Evolutionary conservation across 2,797 vertebrate species (phyloP), one percentile per base, ranked within the genome.

Genomic region (Sebastes wilsoni): DNA sequence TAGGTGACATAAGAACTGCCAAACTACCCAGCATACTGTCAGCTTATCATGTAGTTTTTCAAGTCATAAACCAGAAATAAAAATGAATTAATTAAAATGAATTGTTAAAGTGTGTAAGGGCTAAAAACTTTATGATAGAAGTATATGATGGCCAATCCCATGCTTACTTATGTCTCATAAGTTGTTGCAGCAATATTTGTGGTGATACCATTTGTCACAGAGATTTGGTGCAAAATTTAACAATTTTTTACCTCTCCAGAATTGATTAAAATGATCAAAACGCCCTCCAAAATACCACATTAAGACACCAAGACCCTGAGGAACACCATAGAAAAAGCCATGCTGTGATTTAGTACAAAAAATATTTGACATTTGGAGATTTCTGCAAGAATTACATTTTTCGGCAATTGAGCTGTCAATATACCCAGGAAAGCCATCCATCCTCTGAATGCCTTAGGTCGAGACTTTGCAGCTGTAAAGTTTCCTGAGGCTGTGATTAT

Each of bases 211-310:
- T n/a, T 52, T 52, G 49, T n/a, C 42, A 46, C 16, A n/a, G 18
- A 52, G 18, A 52, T 52, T 52, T 52, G 49, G 49, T 52, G 18
- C 49, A 8, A 22, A n/a, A 54, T 54, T 0, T n/a, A 54, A 54
- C 8, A 0, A 22, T 22, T 54, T 54, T 20, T 54, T 0, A 54
- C 8, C 18, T 0, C 49, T n/a, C 4, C 9, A 54, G 20, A 54
- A 54, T 54, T 54, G 2, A 54, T 22, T 22, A 54, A 54, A n/a
- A 49, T 49, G 8, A 20, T 20, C 16, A 20, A 49, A 49, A 20
- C n/a, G 22, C 49, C 0, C 49, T 54, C 49, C 20, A 54, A 54
- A 54, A n/a, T 0, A 54, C 49, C 49, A 52, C 0, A 52, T 52
- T n/a, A 52, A n/a, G 49, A 52, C 18, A 52, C 42, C 42, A 20